Percentiles rank a stretch among this genome's conserved stretches.
phyloP scores from a whole-genome alignment of 2,888 invertebrate genomes.

The Parelbella ahira region DNA sequence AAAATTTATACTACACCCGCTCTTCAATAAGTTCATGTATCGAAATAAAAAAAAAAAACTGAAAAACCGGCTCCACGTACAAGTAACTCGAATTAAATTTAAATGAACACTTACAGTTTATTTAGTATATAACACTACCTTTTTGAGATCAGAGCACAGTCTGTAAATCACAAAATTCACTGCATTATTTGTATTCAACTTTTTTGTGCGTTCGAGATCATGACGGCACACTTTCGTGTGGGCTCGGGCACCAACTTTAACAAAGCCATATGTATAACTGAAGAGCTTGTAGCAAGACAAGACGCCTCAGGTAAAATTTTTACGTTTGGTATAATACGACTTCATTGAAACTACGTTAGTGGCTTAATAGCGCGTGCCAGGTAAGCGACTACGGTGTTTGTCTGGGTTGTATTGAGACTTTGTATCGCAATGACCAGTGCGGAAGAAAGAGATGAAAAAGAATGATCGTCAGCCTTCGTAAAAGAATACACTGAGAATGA shows the following conservation, averaged over 20 bases:
- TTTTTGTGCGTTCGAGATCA: conserved; percentile 30
- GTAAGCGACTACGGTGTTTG: conserved; percentile 27
- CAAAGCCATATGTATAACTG: conserved; percentile 60
- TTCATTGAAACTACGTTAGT: conserved; percentile 35
- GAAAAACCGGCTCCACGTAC: conserved; percentile 45
- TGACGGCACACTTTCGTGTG: conserved; percentile 27
- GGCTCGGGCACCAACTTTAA: conserved; percentile 37
- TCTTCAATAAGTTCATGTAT: conserved; percentile 42
- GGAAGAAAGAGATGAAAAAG: conserved; percentile 63
- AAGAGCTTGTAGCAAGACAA: conserved; percentile 48
- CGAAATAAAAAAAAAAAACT: conserved; percentile 40
- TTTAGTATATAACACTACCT: conserved; percentile 39
- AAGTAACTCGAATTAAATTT: conserved; percentile 28
- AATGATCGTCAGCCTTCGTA: conserved; percentile 49
- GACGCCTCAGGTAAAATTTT: conserved; percentile 65
- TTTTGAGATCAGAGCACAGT: conserved; percentile 52
- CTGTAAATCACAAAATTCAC: conserved; percentile 54
- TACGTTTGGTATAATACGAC: conserved; percentile 53
- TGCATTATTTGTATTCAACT: conserved; percentile 46
- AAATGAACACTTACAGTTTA: conserved; percentile 28
- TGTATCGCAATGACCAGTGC: conserved; percentile 50
- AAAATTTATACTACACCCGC: conserved; percentile 37
- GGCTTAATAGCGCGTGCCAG: conserved; percentile 15
- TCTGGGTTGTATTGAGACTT: conserved; percentile 43
- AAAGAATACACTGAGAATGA: conserved; percentile 31